These are phyloP conservation scores for Latrodectus elegans DNA, from an alignment of 2,888 invertebrate species.

Conservation along the genomic window DNA sequence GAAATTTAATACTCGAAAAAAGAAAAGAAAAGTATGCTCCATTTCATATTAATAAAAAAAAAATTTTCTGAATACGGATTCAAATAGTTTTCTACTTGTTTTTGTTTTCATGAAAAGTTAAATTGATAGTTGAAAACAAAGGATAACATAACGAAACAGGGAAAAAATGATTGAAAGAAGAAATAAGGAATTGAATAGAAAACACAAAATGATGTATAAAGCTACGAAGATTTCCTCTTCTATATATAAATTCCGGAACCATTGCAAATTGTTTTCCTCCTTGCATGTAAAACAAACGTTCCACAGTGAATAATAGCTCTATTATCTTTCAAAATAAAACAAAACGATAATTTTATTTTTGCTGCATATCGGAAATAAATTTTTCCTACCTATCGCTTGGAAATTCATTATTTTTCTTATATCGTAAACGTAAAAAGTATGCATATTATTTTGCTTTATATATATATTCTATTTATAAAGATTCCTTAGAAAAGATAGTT, in stretches of 20 bases:
- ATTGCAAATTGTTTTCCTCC: constrained; percentile 23
- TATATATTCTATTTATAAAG: not conserved
- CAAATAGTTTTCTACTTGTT: too few species aligned
- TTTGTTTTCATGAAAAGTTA: too few species aligned
- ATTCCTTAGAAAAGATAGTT: not conserved
- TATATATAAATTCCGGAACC: not conserved
- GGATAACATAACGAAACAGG: not conserved
- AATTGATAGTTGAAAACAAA: not conserved
- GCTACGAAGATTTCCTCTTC: not conserved
- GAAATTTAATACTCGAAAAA: too few species aligned
- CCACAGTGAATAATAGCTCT: constrained; percentile 50
- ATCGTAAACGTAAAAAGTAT: not conserved
- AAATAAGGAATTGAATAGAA: not conserved
- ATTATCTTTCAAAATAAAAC: constrained; percentile 27
- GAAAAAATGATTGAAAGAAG: not conserved
- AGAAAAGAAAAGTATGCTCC: too few species aligned
- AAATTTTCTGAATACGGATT: too few species aligned
- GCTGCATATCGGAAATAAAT: not conserved
- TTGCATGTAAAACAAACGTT: not conserved
- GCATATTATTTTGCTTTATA: not conserved
- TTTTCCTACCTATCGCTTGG: not conserved
- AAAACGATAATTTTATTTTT: not conserved
- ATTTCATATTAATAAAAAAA: too few species aligned
- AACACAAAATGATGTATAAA: not conserved
- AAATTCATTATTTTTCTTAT: not conserved